phyloP scores from a whole-genome alignment of 2,113 vertebrate genomes.

The Larimichthys crocea region DNA sequence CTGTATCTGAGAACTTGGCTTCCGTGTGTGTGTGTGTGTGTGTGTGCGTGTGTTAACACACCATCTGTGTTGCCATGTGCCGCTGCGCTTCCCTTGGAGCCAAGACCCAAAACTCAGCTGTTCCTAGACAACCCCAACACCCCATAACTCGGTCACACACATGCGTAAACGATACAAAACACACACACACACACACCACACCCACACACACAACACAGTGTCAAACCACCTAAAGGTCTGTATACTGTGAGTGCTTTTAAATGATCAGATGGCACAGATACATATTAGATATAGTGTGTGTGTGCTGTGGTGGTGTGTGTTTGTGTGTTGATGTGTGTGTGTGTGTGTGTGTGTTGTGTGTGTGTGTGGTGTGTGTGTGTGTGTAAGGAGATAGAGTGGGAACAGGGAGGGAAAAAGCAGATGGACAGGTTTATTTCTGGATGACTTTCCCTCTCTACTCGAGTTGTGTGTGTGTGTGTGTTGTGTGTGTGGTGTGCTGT shows the following conservation, averaged over 20 bases:
- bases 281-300: constrained; percentile 4
- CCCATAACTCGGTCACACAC: constrained; percentile 59
- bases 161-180: constrained; percentile 32
- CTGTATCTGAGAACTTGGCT: constrained; percentile 15
- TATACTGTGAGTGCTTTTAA: constrained; percentile 30
- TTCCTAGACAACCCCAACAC: constrained; percentile 68
- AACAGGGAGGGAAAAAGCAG: constrained; percentile 41
- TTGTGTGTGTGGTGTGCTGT: constrained; percentile 14
- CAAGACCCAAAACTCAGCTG: constrained; percentile 75
- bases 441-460: constrained; percentile 15
- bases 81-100: constrained; percentile 72
- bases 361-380: neutral
- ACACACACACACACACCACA: constrained; percentile 24
- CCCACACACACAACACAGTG: too few relatives aligned
- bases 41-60: constrained; percentile 29
- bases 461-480: constrained; percentile 6
- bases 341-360: too few relatives aligned
- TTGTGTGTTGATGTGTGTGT: too few relatives aligned
- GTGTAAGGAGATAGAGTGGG: neutral
- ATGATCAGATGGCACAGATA: constrained; percentile 65
- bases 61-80: constrained; percentile 77
- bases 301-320: too few relatives aligned
- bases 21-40: constrained; percentile 6
- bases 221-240: constrained; percentile 55
- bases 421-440: constrained; percentile 32